A percentile compares a stretch with the other conserved stretches of the same genome.
Conservation (phyloP, 2,797 vertebrate species). For the Cirrhinus mrigala region DNA sequence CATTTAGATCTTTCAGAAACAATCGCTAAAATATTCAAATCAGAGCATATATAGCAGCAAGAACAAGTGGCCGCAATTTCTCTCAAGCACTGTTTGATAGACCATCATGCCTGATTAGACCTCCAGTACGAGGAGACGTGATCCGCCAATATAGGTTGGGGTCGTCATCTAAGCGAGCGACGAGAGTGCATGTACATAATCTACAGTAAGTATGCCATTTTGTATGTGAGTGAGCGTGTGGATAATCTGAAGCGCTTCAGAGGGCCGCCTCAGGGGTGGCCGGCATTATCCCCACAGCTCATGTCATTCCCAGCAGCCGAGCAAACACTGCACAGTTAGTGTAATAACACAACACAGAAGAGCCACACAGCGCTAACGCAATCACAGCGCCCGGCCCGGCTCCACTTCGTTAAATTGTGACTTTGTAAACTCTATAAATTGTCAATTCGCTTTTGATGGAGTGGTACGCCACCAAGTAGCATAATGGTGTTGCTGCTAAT, state of each 20-base stretch:
- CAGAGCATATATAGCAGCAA: background rate
- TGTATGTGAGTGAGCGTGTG: conserved; percentile 45
- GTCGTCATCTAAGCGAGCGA: background rate
- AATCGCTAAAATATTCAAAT: conserved; percentile 8
- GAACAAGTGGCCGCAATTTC: conserved; percentile 7
- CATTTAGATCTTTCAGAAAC: conserved; percentile 18
- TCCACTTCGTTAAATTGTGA: conserved; percentile 10
- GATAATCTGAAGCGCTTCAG: conserved; percentile 60
- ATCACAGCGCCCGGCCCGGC: background rate
- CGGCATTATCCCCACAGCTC: conserved; percentile 16
- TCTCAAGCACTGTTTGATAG: background rate
- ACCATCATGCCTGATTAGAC: conserved; percentile 38
- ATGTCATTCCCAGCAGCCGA: conserved; percentile 8
- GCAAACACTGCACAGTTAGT: conserved; percentile 20
- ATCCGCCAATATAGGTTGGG: conserved; percentile 11
- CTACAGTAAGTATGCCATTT: conserved; percentile 30
- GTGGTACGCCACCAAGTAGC: background rate
- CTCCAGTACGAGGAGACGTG: background rate
- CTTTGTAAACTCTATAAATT: conserved; percentile 38
- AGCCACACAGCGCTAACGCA: conserved; percentile 6
- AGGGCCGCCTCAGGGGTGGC: conserved; percentile 58
- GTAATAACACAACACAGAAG: conserved; percentile 12
- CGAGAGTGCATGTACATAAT: conserved; percentile 8
- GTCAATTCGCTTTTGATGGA: conserved; percentile 31
- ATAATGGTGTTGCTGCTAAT: background rate